Base-by-base conservation (phyloP, 37 sponge, comb jelly and placozoan species). In the Halichondria panicea region DNA sequence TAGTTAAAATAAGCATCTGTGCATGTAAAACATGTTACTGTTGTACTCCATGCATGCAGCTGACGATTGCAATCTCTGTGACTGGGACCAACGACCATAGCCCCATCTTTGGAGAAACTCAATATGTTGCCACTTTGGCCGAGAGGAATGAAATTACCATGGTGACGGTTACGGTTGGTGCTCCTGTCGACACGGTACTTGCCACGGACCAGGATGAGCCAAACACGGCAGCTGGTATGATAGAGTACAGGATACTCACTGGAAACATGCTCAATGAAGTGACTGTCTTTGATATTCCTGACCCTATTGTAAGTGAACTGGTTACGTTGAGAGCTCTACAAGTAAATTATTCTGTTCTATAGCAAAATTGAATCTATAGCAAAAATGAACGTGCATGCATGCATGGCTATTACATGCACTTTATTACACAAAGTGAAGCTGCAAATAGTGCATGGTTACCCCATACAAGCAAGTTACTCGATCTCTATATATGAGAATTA, bases 161-260 rank as follows among this genome's bases (percentile, higher is more conserved):
- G 54, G 13, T 38, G 1, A 6, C 44, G 33, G 34, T 1, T 28
- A 5, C 37, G 13, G 5, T 60, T 1, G 83, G 55, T 4, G 33
- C 32, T 0, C 21, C 46, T 21, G 28, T 82, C 2, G 83, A 8
- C 39, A 25, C 41, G 18, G 83, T 82, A 1, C 11, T 7, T 54
- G 83, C 83, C 3, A 73, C 68, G 0, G 83, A 82, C 52, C 3
- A 0, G 31, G 83, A 82, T 33, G 32, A 56, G 1, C 52, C 22
- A 22, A 8, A 13, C 18, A 36, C 57, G 19, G 24, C 41, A 34
- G 59, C 73, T 39, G 77, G 50, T 1, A 24, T 50, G 25, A 1
- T 77, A 2, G 39, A 77, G 12, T 82, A 74, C 36, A 30, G 19
- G 13, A 82, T 82, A 54, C 21, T 55, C 8, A 67, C 43, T 73